These are phyloP conservation scores for Glaucidium brasilianum DNA, from an alignment of 2,113 vertebrate genomes.

Conservation along the genomic window DNA sequence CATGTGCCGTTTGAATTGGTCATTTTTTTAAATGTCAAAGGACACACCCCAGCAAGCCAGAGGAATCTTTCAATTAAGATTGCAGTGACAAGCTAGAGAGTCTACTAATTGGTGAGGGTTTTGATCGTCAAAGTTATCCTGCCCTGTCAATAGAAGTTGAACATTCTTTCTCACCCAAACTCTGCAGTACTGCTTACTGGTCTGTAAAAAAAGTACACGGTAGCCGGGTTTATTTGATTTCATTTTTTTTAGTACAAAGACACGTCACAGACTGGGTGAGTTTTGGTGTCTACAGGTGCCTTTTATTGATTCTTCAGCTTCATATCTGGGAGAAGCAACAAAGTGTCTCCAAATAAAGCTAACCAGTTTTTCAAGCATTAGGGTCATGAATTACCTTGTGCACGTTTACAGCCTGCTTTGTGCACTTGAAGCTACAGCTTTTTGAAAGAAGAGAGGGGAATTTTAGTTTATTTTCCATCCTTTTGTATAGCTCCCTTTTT, in stretches of 20 bases:
- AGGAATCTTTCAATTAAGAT: slow-evolving; percentile 7
- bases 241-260: slow-evolving; percentile 38
- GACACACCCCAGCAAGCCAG: background rate
- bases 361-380: slow-evolving; percentile 7
- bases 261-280: slow-evolving; percentile 41
- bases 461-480: background rate
- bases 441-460: background rate
- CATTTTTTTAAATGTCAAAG: slow-evolving; percentile 11
- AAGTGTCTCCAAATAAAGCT: slow-evolving; percentile 44
- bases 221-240: slow-evolving; percentile 64
- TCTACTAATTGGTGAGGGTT: background rate
- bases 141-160: background rate
- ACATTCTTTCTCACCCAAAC: background rate
- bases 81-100: background rate
- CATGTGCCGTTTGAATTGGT: background rate
- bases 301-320: slow-evolving; percentile 66
- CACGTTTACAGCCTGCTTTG: background rate
- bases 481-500: background rate
- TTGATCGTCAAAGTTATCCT: slow-evolving; percentile 6
- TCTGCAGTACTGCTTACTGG: background rate
- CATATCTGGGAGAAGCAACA: slow-evolving; percentile 1
- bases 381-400: background rate
- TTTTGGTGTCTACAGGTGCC: slow-evolving; percentile 73
- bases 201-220: slow-evolving; percentile 19
- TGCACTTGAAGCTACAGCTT: background rate